Evolutionary conservation across 2,797 vertebrate genomes (phyloP), one percentile per base, ranked within the genome.

Genomic region (Australoheros facetus): DNA sequence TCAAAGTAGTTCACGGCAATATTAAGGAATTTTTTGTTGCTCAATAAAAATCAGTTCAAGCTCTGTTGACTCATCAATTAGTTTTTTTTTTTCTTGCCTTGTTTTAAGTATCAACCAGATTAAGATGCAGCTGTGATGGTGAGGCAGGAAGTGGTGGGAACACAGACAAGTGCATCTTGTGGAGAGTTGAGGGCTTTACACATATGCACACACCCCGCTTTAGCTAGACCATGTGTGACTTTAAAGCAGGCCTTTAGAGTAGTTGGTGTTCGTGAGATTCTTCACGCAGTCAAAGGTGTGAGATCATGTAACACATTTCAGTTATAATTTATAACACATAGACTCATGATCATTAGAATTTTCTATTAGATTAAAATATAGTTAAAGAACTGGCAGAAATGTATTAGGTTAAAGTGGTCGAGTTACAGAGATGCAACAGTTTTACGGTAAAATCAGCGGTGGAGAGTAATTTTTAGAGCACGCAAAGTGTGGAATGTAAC

Each of bases 111-210:
- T 60, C 21, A 82, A 26, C 7, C 32, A 51, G 45, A 77, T 56
- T 12, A 62, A 79, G 48, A 64, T 42, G 70, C 73, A 76, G 69
- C 81, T 80, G 80, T 48, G 37, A 57, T 14, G 45, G 51, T 11
- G 66, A 85, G 82, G 81, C 79, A 80, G 88, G 89, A 90, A 87
- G 88, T 83, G 76, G 85, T 88, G 75, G 78, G 86, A 82, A 66
- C 75, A 72, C 64, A 71, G 57, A 84, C 21, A 55, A 86, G 51
- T 42, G 48, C 66, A 66, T 69, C 64, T 73, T 77, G 48, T 45
- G 72, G 70, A 72, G 78, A 64, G 57, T 28, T 64, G 45, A 73
- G 75, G 48, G 1, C 59, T 51, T 45, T 9, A 8, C 64, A 71
- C 77, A 60, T 28, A 23, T 8, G 64, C 45, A 51, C 45, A 23